A percentile compares a stretch with the other conserved stretches of the same genome.
Evolutionary conservation across 2,888 invertebrate genomes (phyloP).

Genomic region (Ormyrus labotus): DNA sequence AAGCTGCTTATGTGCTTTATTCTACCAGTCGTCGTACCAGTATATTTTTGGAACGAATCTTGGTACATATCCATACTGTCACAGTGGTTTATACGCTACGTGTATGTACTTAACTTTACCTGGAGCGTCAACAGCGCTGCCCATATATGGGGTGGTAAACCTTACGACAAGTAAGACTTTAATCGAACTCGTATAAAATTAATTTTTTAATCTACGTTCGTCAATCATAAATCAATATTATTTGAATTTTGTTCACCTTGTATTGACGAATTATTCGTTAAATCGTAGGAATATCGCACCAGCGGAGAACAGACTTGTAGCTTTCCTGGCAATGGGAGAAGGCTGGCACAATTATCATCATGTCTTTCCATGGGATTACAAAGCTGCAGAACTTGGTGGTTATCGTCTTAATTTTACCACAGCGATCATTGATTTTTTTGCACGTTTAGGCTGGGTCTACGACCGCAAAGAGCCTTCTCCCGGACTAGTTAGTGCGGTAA

Average conservation of each 20-base stretch:
- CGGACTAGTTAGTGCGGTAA: conserved; percentile 77
- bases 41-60: conserved; percentile 79
- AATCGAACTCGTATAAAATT: not conserved
- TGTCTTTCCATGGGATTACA: conserved; percentile 95
- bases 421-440: conserved; percentile 82
- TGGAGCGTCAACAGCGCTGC: conserved; percentile 81
- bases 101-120: conserved; percentile 77
- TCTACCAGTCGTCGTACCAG: conserved; percentile 79
- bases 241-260: too few relatives aligned
- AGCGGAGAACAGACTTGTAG: conserved; percentile 62
- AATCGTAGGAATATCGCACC: conserved; percentile 59
- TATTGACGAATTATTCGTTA: too few relatives aligned
- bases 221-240: too few relatives aligned
- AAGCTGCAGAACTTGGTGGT: conserved; percentile 89
- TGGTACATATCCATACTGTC: conserved; percentile 76
- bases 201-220: too few relatives aligned
- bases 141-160: conserved; percentile 75
- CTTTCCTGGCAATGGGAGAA: conserved; percentile 72
- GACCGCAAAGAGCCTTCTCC: conserved; percentile 83
- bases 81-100: conserved; percentile 77
- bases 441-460: conserved; percentile 85
- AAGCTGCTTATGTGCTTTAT: conserved; percentile 78
- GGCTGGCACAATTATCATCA: conserved; percentile 88
- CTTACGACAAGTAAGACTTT: conserved; percentile 69
- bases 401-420: conserved; percentile 82